Base-by-base conservation (phyloP, 2,113 vertebrate species). In the Dasyornis broadbenti region DNA sequence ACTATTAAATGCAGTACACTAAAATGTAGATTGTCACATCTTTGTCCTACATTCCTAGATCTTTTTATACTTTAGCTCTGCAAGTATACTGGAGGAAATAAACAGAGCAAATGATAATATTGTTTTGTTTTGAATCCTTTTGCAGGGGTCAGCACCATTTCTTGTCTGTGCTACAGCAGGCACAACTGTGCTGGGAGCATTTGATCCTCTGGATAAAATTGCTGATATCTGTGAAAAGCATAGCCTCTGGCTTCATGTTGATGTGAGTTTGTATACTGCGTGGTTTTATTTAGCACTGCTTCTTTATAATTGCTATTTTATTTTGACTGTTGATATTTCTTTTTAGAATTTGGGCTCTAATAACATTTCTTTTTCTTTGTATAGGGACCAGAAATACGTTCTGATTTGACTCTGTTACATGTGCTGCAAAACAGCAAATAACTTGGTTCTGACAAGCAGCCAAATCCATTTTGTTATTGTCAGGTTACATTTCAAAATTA, bases 171-270 rank as follows among this genome's bases (percentile, higher is more conserved):
- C 98, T 95, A 98, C 98, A 4, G 97, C 98, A 83, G 98, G 98
- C n/a, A 99, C 98, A 45, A 98, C 98, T 0, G 98, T 98, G 35
- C 81, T 99, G 86, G 98, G 98, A 86, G 98, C 98, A 18, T 99
- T 99, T 59, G 98, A 98, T 95, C 98, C 98, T 86, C 94, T 99
- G 86, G 97, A 98, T 80, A 95, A 98, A 90, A 98, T 99, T 45
- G 97, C 98, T 1, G 96, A 97, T 49, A 76, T 98, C 92, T 99
- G 98, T 80, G 97, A 98, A 95, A 97, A 95, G 75, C 79, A 98
- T 19, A 94, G 92, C 63, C 98, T 99, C 81, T 98, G 98, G 98
- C 97, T 98, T 68, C 98, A 98, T 16, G 98, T 98, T 79, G 98
- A 99, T 15, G 98, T 99, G 97, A 98, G 98, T 98, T 87, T 81